Conservation (phyloP, 2,113 vertebrate species). For the Sprattus sprattus region DNA sequence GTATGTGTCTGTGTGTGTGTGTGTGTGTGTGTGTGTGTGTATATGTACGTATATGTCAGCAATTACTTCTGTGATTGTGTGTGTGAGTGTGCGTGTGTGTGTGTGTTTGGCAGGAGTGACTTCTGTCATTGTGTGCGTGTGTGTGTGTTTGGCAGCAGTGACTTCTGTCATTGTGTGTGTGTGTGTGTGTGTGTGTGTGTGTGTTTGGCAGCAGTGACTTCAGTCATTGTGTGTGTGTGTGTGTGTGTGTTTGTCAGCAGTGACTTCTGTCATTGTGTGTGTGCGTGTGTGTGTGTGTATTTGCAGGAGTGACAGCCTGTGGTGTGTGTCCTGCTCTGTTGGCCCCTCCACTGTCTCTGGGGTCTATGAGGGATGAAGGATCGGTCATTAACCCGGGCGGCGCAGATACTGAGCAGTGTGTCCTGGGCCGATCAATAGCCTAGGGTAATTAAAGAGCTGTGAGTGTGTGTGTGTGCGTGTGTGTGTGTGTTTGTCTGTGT, state of each 20-base stretch:
- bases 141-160: background rate
- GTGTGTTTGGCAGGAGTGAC: background rate
- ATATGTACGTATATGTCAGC: background rate
- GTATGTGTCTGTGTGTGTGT: slow-evolving; percentile 31
- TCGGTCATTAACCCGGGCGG: slow-evolving; percentile 72
- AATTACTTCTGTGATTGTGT: background rate
- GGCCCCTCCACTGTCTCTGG: slow-evolving; percentile 3
- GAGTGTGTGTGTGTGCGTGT: slow-evolving; percentile 21
- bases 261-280: background rate
- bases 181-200: background rate
- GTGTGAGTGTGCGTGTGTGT: slow-evolving; percentile 13
- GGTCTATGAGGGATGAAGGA: slow-evolving; percentile 55
- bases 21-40: background rate
- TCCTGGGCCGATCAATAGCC: slow-evolving; percentile 74
- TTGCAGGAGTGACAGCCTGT: background rate
- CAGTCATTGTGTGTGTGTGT: background rate
- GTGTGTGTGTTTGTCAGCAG: slow-evolving; percentile 2
- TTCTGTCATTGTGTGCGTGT: background rate
- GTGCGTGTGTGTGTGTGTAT: background rate
- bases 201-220: slow-evolving; percentile 10
- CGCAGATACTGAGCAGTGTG: slow-evolving; percentile 61
- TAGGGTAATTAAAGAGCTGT: slow-evolving; percentile 79
- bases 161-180: background rate
- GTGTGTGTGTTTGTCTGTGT: slow-evolving; percentile 41
- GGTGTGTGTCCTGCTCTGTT: slow-evolving; percentile 4